Evolutionary conservation across 2,888 invertebrate species (phyloP).

Genomic region (Adelphocoris suturalis): DNA sequence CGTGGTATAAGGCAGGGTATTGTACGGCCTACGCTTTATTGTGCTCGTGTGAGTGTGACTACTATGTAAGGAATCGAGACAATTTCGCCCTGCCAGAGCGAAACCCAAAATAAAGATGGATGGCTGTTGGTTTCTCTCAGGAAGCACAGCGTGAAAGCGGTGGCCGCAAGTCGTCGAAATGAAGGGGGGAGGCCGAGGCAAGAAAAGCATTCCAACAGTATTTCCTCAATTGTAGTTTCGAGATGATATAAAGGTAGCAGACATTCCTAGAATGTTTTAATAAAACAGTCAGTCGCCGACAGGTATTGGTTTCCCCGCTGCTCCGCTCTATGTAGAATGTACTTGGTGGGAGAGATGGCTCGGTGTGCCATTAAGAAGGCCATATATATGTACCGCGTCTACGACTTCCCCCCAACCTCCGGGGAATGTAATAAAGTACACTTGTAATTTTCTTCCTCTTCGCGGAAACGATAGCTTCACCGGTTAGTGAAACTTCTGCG

Average conservation of each 20-base stretch:
- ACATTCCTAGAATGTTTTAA: slow-evolving; percentile 66
- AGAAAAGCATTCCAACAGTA: slow-evolving; percentile 59
- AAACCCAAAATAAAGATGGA: slow-evolving; percentile 49
- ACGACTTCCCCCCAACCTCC: slow-evolving; percentile 14
- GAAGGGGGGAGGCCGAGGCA: background rate
- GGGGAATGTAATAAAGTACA: slow-evolving; percentile 62
- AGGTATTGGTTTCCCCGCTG: slow-evolving; percentile 57
- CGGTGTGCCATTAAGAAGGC: slow-evolving; percentile 57
- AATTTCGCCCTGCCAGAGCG: slow-evolving; percentile 23
- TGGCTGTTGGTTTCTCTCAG: slow-evolving; percentile 21
- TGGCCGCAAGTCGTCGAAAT: background rate
- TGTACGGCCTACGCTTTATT: background rate
- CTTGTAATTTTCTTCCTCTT: slow-evolving; percentile 48
- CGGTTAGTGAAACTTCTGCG: slow-evolving; percentile 42
- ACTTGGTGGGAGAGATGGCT: slow-evolving; percentile 41
- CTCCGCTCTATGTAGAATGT: background rate
- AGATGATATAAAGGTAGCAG: slow-evolving; percentile 65
- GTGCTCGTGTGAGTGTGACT: background rate
- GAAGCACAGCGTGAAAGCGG: background rate
- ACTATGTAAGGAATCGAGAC: slow-evolving; percentile 51
- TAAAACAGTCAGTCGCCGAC: slow-evolving; percentile 66
- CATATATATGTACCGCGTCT: slow-evolving; percentile 50
- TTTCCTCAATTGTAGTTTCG: slow-evolving; percentile 60
- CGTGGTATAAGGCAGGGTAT: background rate
- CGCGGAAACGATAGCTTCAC: slow-evolving; percentile 53